A percentile compares a stretch with the other conserved stretches of the same genome.
Conservation (phyloP, 2,888 invertebrate species). For the Ischnura elegans region DNA sequence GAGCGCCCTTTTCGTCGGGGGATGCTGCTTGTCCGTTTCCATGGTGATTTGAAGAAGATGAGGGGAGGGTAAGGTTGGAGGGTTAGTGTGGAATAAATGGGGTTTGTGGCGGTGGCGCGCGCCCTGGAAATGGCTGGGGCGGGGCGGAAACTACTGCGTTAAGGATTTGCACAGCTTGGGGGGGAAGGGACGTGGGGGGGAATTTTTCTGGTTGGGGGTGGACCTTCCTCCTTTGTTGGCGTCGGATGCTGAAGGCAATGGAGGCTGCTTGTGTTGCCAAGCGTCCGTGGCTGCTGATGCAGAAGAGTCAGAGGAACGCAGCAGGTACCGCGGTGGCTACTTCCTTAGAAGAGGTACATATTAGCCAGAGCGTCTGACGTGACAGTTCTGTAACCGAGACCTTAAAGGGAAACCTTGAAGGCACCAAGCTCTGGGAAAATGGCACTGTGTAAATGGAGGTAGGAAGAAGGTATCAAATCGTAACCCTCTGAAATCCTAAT, state of each 20-base stretch:
- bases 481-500: too few relatives aligned
- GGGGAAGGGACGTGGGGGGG: background rate
- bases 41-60: constrained; percentile 34
- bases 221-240: background rate
- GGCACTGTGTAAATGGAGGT: too few relatives aligned
- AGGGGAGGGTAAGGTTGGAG: background rate
- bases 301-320: too few relatives aligned
- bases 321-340: too few relatives aligned
- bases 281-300: background rate
- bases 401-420: too few relatives aligned
- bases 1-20: background rate
- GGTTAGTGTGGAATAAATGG: background rate
- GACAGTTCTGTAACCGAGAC: too few relatives aligned
- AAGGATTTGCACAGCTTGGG: background rate
- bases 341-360: too few relatives aligned
- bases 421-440: too few relatives aligned
- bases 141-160: background rate
- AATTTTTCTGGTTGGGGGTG: background rate
- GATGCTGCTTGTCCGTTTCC: constrained; percentile 36
- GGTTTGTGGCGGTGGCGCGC: background rate
- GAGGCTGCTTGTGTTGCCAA: background rate
- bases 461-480: too few relatives aligned
- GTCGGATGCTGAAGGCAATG: background rate
- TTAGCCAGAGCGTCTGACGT: too few relatives aligned
- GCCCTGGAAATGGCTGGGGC: background rate